Percentiles rank a stretch among this genome's conserved stretches.
These are phyloP conservation scores for Archaeoteleia sp. DNA, from an alignment of 2,888 invertebrate genomes.

Conservation along the genomic window DNA sequence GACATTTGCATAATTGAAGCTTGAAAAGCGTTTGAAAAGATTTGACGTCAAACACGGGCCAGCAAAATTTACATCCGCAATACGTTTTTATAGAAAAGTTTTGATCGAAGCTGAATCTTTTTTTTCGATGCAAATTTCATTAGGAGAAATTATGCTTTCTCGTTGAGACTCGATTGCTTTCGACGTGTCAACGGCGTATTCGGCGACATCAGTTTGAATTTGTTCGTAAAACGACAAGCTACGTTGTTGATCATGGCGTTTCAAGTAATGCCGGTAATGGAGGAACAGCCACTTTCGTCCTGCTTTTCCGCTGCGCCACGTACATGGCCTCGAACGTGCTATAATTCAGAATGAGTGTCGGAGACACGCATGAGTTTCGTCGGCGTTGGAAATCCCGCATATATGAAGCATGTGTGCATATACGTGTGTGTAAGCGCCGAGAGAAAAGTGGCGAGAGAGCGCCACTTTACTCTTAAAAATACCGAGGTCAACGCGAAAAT, in stretches of 20 bases:
- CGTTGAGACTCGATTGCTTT: no score
- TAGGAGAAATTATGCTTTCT: no score
- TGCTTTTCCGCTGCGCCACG: conserved; percentile 47
- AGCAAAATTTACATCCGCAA: no score
- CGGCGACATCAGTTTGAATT: conserved; percentile 41
- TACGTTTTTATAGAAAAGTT: no score
- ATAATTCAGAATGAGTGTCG: conserved; percentile 61
- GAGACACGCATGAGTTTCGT: conserved; percentile 30
- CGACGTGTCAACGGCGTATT: conserved; percentile 2
- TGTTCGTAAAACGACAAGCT: conserved; percentile 18
- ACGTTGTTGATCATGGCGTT: conserved; percentile 8
- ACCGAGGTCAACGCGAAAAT: conserved; percentile 52
- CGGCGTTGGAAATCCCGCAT: conserved; percentile 7
- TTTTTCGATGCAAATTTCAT: conserved; percentile 5
- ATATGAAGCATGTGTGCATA: not conserved
- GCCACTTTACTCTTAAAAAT: conserved; percentile 65
- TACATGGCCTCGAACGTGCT: conserved; percentile 43
- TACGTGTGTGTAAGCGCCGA: not conserved
- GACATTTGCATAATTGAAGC: no score
- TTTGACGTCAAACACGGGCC: no score
- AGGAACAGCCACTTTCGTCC: conserved; percentile 55
- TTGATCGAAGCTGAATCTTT: not conserved
- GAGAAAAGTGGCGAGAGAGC: conserved; percentile 23
- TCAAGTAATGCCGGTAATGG: conserved; percentile 29
- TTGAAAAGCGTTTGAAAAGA: no score